phyloP scores from a whole-genome alignment of 2,888 invertebrate species.

The Chrysodeixis includens region DNA sequence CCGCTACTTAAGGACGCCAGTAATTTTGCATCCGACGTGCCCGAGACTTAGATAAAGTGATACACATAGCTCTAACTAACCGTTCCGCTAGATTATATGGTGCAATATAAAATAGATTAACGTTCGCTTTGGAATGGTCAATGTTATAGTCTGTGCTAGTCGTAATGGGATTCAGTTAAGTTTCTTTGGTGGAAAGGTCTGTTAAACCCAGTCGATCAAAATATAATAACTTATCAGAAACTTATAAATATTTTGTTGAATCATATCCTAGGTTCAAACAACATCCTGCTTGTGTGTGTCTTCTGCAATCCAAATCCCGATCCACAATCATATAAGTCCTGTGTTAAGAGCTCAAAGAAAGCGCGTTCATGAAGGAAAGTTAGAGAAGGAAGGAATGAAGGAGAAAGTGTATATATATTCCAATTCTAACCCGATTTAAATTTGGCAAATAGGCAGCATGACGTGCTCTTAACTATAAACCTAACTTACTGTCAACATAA shows the following conservation, averaged over 20 bases:
- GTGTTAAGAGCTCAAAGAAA: too few species aligned
- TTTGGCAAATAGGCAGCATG: not conserved
- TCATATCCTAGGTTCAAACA: too few species aligned
- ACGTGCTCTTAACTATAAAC: not conserved
- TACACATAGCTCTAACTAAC: conserved; percentile 37
- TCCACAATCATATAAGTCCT: too few species aligned
- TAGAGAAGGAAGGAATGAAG: not conserved
- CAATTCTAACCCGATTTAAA: not conserved
- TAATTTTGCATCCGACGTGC: conserved; percentile 60
- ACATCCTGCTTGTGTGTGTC: too few species aligned
- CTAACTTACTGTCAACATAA: not conserved
- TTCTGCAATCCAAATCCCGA: too few species aligned
- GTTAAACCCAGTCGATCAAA: too few species aligned
- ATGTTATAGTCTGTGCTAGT: not conserved
- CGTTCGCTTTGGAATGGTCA: not conserved
- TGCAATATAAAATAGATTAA: conserved; percentile 43
- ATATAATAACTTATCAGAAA: too few species aligned
- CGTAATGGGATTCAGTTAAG: not conserved
- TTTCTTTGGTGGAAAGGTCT: too few species aligned
- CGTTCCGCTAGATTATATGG: conserved; percentile 51
- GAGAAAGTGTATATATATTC: not conserved
- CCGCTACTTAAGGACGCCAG: conserved; percentile 63
- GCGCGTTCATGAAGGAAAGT: too few species aligned
- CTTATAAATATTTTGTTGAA: too few species aligned
- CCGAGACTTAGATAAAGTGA: conserved; percentile 50